Evolutionary conservation across 2,888 invertebrate species (phyloP).

Genomic region (Zeuzera pyrina): DNA sequence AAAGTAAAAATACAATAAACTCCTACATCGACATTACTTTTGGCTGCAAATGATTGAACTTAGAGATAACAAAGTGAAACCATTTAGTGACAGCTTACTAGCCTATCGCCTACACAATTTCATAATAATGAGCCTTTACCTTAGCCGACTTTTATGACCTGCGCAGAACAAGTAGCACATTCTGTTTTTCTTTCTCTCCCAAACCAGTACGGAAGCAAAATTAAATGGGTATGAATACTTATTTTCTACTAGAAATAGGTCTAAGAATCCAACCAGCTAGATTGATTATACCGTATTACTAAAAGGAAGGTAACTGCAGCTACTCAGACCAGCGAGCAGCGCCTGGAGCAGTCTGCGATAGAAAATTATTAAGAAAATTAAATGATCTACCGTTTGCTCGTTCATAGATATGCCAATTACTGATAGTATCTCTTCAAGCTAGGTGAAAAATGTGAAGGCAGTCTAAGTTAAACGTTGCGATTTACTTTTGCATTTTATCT

Average conservation of each 20-base stretch:
- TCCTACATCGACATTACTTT: too few species aligned
- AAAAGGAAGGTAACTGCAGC: slow-evolving; percentile 56
- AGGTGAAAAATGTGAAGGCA: slow-evolving; percentile 60
- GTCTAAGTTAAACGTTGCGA: slow-evolving; percentile 36
- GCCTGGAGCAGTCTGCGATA: slow-evolving; percentile 56
- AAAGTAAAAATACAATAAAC: too few species aligned
- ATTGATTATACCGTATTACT: slow-evolving; percentile 59
- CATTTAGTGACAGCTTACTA: too few species aligned
- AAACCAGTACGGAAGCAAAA: too few species aligned
- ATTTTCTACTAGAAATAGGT: slow-evolving; percentile 15
- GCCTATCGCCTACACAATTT: too few species aligned
- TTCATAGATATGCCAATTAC: slow-evolving; percentile 69
- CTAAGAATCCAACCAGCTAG: slow-evolving; percentile 44
- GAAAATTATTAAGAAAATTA: slow-evolving; percentile 73
- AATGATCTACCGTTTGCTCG: slow-evolving; percentile 65
- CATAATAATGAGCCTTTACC: too few species aligned
- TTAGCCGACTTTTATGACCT: too few species aligned
- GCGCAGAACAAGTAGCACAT: too few species aligned
- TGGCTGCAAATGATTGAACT: too few species aligned
- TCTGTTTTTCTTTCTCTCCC: too few species aligned
- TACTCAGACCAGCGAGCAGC: slow-evolving; percentile 35
- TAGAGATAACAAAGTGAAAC: too few species aligned
- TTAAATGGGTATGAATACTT: background rate
- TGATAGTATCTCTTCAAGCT: slow-evolving; percentile 51
- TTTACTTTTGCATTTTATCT: slow-evolving; percentile 47